phyloP scores from a whole-genome alignment of 1,140 invertebrate genomes.

The Drosophila neocordata region DNA sequence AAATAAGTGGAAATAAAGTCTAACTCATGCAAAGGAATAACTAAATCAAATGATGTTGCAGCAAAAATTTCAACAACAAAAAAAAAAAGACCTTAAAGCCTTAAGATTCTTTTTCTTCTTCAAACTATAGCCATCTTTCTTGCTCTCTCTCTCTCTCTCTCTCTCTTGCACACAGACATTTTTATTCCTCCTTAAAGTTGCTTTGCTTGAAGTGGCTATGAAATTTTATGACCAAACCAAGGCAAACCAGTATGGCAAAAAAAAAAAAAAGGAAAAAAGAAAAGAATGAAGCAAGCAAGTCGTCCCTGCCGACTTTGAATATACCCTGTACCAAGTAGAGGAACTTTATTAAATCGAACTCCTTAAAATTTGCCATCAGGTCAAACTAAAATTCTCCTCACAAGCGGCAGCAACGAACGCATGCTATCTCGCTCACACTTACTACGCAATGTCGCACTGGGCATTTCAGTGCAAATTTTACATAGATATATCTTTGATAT shows the following conservation, averaged over 20 bases:
- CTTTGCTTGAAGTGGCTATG: constrained; percentile 1
- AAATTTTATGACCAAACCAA: constrained; percentile 63
- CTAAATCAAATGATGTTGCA: constrained; percentile 43
- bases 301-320: too few relatives aligned
- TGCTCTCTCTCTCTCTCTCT: not conserved
- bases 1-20: constrained; percentile 60
- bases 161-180: not conserved
- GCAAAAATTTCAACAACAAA: constrained; percentile 22
- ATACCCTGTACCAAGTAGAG: too few relatives aligned
- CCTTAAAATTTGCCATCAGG: too few relatives aligned
- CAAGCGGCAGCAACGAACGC: too few relatives aligned
- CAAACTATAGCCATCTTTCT: not conserved
- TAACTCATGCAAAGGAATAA: constrained; percentile 29
- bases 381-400: too few relatives aligned
- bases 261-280: too few relatives aligned
- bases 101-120: constrained; percentile 22
- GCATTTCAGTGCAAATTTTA: too few relatives aligned
- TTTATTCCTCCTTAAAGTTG: not conserved
- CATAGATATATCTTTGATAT: too few relatives aligned
- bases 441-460: too few relatives aligned
- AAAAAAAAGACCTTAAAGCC: constrained; percentile 30
- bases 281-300: too few relatives aligned
- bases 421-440: too few relatives aligned
- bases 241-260: constrained; percentile 53
- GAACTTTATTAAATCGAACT: too few relatives aligned